These are phyloP conservation scores for Probaryconus sp. DNA, from an alignment of 1,140 invertebrate species.

Conservation along the genomic window DNA sequence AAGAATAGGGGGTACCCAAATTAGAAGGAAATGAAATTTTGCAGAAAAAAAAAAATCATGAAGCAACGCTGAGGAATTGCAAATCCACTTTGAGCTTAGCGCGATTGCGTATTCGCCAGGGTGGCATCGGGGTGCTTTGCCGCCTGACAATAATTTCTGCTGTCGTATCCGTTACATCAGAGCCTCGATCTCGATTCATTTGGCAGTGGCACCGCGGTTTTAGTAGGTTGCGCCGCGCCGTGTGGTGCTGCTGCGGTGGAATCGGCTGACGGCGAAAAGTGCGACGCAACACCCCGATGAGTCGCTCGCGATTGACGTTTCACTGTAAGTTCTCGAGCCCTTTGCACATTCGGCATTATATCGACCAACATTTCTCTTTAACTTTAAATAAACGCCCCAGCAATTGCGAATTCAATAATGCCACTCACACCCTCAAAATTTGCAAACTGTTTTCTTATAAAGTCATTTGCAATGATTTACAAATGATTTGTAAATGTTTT, in stretches of 20 bases:
- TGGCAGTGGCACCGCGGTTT: conserved; percentile 21
- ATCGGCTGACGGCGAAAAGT: conserved; percentile 1
- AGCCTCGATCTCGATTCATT: conserved; percentile 43
- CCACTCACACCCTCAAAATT: conserved; percentile 6
- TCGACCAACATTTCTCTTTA: conserved; percentile 15
- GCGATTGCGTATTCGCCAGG: no score
- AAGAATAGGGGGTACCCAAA: no score
- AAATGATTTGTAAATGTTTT: no score
- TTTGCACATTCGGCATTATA: neutral
- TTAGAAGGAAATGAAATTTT: no score
- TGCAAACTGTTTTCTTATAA: conserved; percentile 8
- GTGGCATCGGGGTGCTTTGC: conserved; percentile 26
- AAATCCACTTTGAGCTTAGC: no score
- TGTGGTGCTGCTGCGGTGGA: conserved; percentile 6
- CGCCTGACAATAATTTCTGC: neutral
- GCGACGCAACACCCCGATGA: conserved; percentile 13
- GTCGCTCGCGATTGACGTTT: conserved; percentile 6
- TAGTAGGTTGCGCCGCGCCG: conserved; percentile 37
- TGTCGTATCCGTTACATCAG: conserved; percentile 39
- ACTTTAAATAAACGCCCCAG: no score
- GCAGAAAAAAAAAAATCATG: no score
- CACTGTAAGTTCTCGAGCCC: conserved; percentile 7
- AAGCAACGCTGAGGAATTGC: no score
- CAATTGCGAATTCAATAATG: neutral
- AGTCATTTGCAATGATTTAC: no score